Conservation (phyloP, 1,140 invertebrate genomes). For the Cydia pomonella region DNA sequence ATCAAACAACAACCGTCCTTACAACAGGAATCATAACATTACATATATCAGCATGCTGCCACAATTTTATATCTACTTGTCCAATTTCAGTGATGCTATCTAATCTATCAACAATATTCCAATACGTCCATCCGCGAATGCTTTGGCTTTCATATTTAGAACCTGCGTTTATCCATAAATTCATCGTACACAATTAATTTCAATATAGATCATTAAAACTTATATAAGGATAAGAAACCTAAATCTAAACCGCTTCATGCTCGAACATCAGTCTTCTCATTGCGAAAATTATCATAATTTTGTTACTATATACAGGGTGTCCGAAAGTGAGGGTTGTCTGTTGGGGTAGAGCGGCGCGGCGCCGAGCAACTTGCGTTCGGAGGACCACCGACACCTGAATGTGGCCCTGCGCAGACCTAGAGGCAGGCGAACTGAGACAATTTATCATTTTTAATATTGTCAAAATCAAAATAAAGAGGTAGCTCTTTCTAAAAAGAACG, state of each 20-base stretch:
- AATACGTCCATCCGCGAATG: constrained; percentile 36
- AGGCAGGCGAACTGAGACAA: background rate
- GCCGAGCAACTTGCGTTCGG: too few relatives aligned
- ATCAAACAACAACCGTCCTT: constrained; percentile 37
- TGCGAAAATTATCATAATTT: constrained; percentile 74
- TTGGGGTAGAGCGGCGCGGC: too few relatives aligned
- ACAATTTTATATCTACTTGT: constrained; percentile 34
- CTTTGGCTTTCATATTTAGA: constrained; percentile 45
- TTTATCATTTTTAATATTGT: background rate
- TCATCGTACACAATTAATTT: constrained; percentile 58
- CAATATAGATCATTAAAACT: constrained; percentile 62
- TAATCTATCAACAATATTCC: constrained; percentile 44
- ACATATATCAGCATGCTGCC: constrained; percentile 14
- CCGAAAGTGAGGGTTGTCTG: constrained; percentile 19
- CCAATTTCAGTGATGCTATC: constrained; percentile 43
- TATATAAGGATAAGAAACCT: constrained; percentile 65
- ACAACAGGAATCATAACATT: constrained; percentile 34
- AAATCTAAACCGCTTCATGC: constrained; percentile 71
- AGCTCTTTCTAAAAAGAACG: too few relatives aligned
- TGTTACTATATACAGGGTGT: constrained; percentile 50
- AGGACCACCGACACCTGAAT: background rate
- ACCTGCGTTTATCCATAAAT: constrained; percentile 40
- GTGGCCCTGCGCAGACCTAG: background rate
- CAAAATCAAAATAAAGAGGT: too few relatives aligned
- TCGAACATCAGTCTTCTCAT: constrained; percentile 78